Conservation (phyloP, 2,113 vertebrate species). For the Lampris megalopsis region DNA sequence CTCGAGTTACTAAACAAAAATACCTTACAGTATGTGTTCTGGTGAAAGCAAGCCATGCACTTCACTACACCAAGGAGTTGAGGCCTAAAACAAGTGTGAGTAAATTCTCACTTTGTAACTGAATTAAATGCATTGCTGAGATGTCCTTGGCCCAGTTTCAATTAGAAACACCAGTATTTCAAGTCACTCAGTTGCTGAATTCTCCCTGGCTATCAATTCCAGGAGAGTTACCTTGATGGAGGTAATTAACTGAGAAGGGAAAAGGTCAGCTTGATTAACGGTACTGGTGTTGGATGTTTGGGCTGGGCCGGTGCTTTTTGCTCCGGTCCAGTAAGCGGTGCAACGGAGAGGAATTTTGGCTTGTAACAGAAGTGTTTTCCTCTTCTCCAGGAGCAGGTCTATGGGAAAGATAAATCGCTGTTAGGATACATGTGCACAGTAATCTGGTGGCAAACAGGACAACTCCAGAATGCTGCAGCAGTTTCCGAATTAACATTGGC, state of each 20-base stretch:
- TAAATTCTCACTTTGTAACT: conserved; percentile 2
- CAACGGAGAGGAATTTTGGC: not conserved
- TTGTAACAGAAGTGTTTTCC: not conserved
- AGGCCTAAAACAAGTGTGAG: not conserved
- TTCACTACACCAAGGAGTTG: conserved; percentile 2
- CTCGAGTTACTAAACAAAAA: not conserved
- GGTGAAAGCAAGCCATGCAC: conserved; percentile 1
- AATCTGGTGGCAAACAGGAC: conserved; percentile 22
- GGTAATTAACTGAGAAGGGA: not conserved
- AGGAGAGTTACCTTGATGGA: not conserved
- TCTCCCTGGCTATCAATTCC: not conserved
- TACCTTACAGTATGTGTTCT: not conserved
- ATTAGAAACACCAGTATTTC: conserved; percentile 4
- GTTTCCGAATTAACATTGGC: conserved; percentile 1
- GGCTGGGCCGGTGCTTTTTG: not conserved
- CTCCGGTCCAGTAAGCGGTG: not conserved
- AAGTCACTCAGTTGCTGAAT: not conserved
- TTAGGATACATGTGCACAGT: conserved; percentile 20
- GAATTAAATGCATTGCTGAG: not conserved
- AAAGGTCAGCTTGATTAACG: conserved; percentile 1
- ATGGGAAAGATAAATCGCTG: conserved; percentile 22
- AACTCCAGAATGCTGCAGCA: conserved; percentile 5
- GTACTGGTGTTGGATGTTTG: not conserved
- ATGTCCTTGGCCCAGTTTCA: not conserved
- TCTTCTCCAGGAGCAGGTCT: not conserved